Base-by-base conservation (phyloP, 2,797 vertebrate genomes). In the Anas bahamensis region DNA sequence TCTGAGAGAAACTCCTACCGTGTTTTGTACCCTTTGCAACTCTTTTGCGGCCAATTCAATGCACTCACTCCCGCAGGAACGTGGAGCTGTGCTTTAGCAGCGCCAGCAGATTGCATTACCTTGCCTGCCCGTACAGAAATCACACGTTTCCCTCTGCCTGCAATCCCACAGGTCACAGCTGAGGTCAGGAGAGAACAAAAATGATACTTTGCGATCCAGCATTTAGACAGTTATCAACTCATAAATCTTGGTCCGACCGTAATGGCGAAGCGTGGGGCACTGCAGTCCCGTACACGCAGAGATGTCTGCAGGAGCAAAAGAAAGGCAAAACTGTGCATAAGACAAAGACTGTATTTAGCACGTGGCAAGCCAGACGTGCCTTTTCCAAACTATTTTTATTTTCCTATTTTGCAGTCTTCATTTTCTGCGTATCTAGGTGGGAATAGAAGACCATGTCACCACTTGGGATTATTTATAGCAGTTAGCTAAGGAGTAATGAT, bases 221-320 rank as follows among this genome's bases (percentile, higher is more conserved):
- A 16, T 94, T 96, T 78, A 97, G 94, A 94, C 95, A 96, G 96
- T 96, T 97, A 97, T 95, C 97, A 94, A 92, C 93, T 96, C 95
- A 90, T 98, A 98, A 97, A 98, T 98, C 97, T 97, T 95, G 83
- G 84, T 96, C 94, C 93, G 87, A 81, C 59, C 61, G 91, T 95
- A 97, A 97, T 77, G 91, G 95, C 94, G 96, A 94, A 91, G 55
- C 28, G 53, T 81, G 94, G 96, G 94, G 91, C 92, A 90, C 82
- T 46, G 73, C 66, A 93, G 94, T 89, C 92, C 79, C 28, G 55
- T 41, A 80, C 69, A 84, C 88, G 75, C 22, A 41, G 29, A 83
- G 26, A 24, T 61, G 69, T 48, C 60, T 59, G 66, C 80, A 86
- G 44, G 53, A 68, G 66, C 65, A 74, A 53, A 76, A 50, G 75